Evolutionary conservation across 2,113 vertebrate species (phyloP).

Genomic region (Centropus unirufus): DNA sequence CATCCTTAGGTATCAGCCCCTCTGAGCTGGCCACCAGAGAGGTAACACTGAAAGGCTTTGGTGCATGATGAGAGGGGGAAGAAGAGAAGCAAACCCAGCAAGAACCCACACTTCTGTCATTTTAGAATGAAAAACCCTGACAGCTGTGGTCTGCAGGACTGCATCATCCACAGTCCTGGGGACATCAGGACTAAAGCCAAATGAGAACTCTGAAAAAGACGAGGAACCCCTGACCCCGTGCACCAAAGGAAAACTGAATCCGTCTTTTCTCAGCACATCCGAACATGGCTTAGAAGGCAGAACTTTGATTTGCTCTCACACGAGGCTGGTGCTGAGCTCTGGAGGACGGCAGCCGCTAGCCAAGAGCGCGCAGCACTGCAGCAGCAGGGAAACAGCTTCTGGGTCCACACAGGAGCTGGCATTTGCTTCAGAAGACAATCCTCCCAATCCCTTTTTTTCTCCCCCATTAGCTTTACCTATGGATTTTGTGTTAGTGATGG

Average conservation of each 20-base stretch:
- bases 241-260: constrained; percentile 20
- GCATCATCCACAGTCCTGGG: constrained; percentile 7
- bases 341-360: not conserved
- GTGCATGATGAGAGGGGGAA: constrained; percentile 21
- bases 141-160: constrained; percentile 17
- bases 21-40: constrained; percentile 9
- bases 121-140: constrained; percentile 29
- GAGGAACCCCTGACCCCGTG: not conserved
- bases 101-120: constrained; percentile 20
- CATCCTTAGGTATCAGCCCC: constrained; percentile 21
- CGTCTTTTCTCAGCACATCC: not conserved
- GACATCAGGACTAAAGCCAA: constrained; percentile 52
- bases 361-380: not conserved
- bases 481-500: not conserved
- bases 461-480: not conserved
- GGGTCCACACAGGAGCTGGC: constrained; percentile 1
- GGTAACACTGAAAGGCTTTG: not conserved
- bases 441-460: not conserved
- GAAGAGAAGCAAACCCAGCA: constrained; percentile 13
- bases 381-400: not conserved
- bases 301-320: constrained; percentile 16
- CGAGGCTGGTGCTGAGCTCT: not conserved
- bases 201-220: constrained; percentile 20
- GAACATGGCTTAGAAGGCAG: not conserved
- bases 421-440: constrained; percentile 25